Evolutionary conservation across 2,888 invertebrate genomes (phyloP).

Genomic region (Gymnocheta viridis): DNA sequence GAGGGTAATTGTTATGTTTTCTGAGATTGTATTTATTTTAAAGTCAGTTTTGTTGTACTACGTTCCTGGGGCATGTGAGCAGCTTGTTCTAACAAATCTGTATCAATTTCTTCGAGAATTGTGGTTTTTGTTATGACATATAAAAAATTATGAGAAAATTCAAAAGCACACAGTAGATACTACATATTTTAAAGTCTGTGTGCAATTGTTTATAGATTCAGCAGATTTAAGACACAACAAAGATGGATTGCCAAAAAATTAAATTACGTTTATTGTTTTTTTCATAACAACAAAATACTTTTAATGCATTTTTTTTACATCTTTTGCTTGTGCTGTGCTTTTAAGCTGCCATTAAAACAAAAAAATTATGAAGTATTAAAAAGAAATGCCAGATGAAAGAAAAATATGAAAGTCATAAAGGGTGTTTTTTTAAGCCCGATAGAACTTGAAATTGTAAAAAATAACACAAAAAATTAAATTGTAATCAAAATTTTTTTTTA

Average conservation of each 20-base stretch:
- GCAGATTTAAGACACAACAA: constrained; percentile 48
- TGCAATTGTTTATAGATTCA: background rate
- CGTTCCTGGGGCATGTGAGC: background rate
- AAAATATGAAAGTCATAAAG: constrained; percentile 30
- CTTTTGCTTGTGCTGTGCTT: background rate
- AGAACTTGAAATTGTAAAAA: too few species aligned
- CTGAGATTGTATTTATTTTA: constrained; percentile 27
- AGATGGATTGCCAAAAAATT: constrained; percentile 52
- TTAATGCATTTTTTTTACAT: constrained; percentile 28
- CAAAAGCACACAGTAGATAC: too few species aligned
- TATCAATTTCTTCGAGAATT: constrained; percentile 51
- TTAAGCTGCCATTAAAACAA: constrained; percentile 53
- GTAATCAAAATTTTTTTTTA: too few species aligned
- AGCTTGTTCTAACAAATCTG: constrained; percentile 31
- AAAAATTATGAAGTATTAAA: constrained; percentile 11
- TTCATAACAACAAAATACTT: constrained; percentile 37
- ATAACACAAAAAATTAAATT: too few species aligned
- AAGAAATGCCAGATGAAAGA: background rate
- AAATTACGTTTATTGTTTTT: constrained; percentile 7
- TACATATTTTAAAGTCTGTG: background rate
- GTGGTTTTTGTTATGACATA: constrained; percentile 16
- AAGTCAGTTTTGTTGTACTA: background rate
- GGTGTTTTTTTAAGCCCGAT: too few species aligned
- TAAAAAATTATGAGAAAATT: constrained; percentile 38
- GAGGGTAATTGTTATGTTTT: constrained; percentile 19